Evolutionary conservation across 2,113 vertebrate species (phyloP).

Genomic region (Tetraodon nigroviridis): DNA sequence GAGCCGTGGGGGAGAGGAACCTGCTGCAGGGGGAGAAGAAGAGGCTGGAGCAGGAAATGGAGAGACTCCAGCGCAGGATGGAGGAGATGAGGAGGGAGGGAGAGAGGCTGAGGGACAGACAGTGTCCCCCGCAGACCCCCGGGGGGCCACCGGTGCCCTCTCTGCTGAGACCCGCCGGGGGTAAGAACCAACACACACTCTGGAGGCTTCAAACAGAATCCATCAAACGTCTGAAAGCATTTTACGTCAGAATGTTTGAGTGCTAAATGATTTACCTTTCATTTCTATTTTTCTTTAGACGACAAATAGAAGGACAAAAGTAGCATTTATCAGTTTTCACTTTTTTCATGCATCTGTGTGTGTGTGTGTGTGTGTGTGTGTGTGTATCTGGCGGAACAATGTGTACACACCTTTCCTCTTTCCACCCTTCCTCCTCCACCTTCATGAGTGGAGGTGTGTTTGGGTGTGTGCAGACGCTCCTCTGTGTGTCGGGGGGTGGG

Average conservation of each 20-base stretch:
- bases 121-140: constrained; percentile 62
- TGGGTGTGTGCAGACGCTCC: constrained; percentile 21
- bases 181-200: constrained; percentile 39
- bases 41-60: constrained; percentile 73
- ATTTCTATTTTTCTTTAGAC: too few relatives aligned
- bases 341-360: too few relatives aligned
- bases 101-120: constrained; percentile 66
- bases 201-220: background rate
- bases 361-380: too few relatives aligned
- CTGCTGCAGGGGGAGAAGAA: constrained; percentile 79
- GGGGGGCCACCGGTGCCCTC: constrained; percentile 33
- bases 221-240: too few relatives aligned
- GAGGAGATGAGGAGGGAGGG: constrained; percentile 74
- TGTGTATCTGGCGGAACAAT: too few relatives aligned
- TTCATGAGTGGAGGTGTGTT: too few relatives aligned
- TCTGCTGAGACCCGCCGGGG: constrained; percentile 43
- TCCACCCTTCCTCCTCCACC: too few relatives aligned
- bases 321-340: too few relatives aligned
- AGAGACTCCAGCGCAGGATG: constrained; percentile 72
- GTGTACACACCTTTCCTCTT: background rate
- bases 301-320: too few relatives aligned
- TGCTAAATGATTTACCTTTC: too few relatives aligned
- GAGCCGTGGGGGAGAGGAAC: constrained; percentile 71
- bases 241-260: too few relatives aligned
- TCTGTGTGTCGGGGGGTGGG: constrained; percentile 31